Conservation (phyloP, 2,888 invertebrate species). For the Andrena chrysosceles region DNA sequence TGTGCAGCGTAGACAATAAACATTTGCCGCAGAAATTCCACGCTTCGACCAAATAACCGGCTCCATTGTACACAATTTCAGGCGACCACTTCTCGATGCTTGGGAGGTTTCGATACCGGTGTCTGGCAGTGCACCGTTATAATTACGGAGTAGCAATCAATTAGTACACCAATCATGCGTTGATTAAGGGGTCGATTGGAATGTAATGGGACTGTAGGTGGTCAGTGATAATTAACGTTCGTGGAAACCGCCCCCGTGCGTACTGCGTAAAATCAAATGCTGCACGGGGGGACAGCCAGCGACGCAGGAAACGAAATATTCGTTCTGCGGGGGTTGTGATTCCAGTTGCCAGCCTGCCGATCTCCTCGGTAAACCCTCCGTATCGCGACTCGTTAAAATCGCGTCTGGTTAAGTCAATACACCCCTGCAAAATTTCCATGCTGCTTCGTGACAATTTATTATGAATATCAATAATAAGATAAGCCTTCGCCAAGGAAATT, state of each 20-base stretch:
- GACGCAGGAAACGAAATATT: constrained; percentile 82
- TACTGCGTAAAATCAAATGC: constrained; percentile 84
- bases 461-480: no score
- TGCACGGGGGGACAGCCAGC: constrained; percentile 67
- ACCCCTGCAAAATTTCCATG: background rate
- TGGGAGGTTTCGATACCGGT: constrained; percentile 66
- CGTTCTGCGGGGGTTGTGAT: constrained; percentile 69
- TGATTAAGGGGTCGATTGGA: constrained; percentile 85
- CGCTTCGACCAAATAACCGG: constrained; percentile 25
- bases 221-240: constrained; percentile 84
- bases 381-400: constrained; percentile 34
- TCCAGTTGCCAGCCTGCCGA: constrained; percentile 50
- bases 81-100: constrained; percentile 59
- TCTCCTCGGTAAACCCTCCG: constrained; percentile 41
- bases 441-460: constrained; percentile 1
- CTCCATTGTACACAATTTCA: constrained; percentile 14
- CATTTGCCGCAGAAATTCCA: background rate
- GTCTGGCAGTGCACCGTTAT: constrained; percentile 82
- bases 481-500: background rate
- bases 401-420: constrained; percentile 47
- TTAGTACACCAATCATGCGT: constrained; percentile 85
- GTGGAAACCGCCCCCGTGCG: constrained; percentile 82
- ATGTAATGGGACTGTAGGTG: constrained; percentile 84
- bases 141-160: constrained; percentile 85
- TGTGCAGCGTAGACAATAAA: background rate